These are phyloP conservation scores for Alsophila aescularia DNA, from an alignment of 2,888 invertebrate species.

Conservation along the genomic window DNA sequence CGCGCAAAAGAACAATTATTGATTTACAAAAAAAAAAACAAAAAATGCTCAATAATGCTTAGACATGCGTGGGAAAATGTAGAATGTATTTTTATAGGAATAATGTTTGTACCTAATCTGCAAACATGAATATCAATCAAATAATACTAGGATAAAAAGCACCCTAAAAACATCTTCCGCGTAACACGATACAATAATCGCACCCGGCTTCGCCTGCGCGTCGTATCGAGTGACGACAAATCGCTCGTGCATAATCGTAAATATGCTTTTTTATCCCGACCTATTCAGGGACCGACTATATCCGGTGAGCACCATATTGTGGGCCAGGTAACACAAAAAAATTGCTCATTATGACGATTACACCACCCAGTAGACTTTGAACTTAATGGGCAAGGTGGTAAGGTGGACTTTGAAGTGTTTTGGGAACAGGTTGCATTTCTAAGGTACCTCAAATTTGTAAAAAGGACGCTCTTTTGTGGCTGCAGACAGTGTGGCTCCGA, in stretches of 20 bases:
- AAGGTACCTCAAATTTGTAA: conserved; percentile 71
- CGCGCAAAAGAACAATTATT: too few species aligned
- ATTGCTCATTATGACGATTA: conserved; percentile 63
- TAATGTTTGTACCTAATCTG: conserved; percentile 1
- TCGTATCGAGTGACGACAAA: conserved; percentile 80
- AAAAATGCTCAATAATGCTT: neutral
- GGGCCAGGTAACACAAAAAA: conserved; percentile 66
- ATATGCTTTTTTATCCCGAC: conserved; percentile 69
- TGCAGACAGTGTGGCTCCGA: conserved; percentile 81
- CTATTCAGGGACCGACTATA: conserved; percentile 72
- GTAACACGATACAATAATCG: conserved; percentile 78
- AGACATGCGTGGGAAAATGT: conserved; percentile 8
- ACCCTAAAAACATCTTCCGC: conserved; percentile 57
- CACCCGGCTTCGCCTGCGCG: conserved; percentile 59
- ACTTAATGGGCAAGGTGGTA: conserved; percentile 47
- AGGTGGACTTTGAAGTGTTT: conserved; percentile 50
- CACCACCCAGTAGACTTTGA: conserved; percentile 45
- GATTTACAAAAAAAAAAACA: neutral
- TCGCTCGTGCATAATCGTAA: conserved; percentile 82
- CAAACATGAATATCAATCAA: conserved; percentile 5
- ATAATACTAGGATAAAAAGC: conserved; percentile 18
- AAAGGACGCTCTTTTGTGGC: conserved; percentile 74
- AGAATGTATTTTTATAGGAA: neutral
- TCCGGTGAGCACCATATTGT: conserved; percentile 79
- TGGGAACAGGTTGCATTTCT: conserved; percentile 65